Conservation (phyloP, 2,797 vertebrate genomes). For the Enteromius unitaeniatus region DNA sequence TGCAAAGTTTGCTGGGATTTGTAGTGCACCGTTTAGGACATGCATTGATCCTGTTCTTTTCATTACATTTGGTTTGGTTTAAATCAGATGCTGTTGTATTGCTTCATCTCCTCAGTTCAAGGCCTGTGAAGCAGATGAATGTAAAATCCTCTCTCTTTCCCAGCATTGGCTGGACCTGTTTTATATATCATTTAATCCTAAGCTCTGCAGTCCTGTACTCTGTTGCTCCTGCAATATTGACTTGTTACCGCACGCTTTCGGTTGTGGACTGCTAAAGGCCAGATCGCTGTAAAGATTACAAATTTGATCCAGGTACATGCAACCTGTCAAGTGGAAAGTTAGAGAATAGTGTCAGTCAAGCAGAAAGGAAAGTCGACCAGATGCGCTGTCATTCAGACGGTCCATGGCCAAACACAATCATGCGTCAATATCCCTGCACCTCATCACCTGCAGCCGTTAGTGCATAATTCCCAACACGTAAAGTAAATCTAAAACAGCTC, state of each 20-base stretch:
- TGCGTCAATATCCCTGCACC: neutral
- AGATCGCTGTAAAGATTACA: slow-evolving; percentile 40
- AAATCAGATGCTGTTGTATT: neutral
- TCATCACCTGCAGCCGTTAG: neutral
- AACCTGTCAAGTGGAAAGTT: slow-evolving; percentile 33
- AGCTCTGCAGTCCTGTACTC: neutral
- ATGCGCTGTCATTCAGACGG: neutral
- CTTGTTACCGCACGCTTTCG: neutral
- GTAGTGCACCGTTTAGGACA: neutral
- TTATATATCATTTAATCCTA: slow-evolving; percentile 8
- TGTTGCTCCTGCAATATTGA: slow-evolving; percentile 20
- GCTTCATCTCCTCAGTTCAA: neutral
- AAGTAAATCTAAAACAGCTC: neutral
- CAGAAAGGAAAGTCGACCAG: slow-evolving; percentile 2
- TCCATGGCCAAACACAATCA: neutral
- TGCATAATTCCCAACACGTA: neutral
- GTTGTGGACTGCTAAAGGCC: slow-evolving; percentile 31
- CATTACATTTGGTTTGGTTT: neutral
- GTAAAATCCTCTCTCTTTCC: neutral
- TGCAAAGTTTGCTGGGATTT: neutral
- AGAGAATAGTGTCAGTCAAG: slow-evolving; percentile 32
- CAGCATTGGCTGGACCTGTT: neutral
- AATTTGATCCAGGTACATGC: slow-evolving; percentile 32
- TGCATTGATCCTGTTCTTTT: neutral
- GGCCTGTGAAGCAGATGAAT: neutral